Conservation (phyloP, 2,888 invertebrate genomes). For the Acrocera orbiculus region DNA sequence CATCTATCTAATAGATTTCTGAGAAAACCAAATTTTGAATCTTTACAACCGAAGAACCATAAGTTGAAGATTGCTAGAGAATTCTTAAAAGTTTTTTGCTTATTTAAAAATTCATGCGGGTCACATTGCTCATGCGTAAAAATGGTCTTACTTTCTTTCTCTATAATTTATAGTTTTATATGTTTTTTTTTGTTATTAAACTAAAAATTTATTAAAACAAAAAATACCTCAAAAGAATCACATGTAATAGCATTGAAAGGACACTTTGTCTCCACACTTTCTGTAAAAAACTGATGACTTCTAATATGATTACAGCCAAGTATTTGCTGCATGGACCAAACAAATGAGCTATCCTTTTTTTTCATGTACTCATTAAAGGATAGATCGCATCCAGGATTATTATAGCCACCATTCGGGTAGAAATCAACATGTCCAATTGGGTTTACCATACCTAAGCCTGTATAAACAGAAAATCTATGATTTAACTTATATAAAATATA, state of each 20-base stretch:
- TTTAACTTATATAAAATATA: slow-evolving; percentile 1
- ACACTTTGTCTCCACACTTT: slow-evolving; percentile 62
- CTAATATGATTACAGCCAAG: slow-evolving; percentile 77
- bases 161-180: no score
- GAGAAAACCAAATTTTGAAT: no score
- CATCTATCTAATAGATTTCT: no score
- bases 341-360: slow-evolving; percentile 39
- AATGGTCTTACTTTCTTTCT: no score
- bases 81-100: no score
- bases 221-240: slow-evolving; percentile 50
- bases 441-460: slow-evolving; percentile 61
- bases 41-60: no score
- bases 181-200: no score
- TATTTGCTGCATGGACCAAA: slow-evolving; percentile 36
- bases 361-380: slow-evolving; percentile 46
- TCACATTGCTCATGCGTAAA: no score
- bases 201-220: no score
- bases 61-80: no score
- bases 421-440: slow-evolving; percentile 79
- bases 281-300: slow-evolving; percentile 65
- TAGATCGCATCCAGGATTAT: slow-evolving; percentile 51
- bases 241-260: slow-evolving; percentile 65
- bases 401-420: slow-evolving; percentile 75
- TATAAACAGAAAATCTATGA: slow-evolving; percentile 1
- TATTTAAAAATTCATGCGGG: no score